Evolutionary conservation across 2,113 vertebrate genomes (phyloP), one percentile per base, ranked within the genome.

Genomic region (Erinaceus europaeus): DNA sequence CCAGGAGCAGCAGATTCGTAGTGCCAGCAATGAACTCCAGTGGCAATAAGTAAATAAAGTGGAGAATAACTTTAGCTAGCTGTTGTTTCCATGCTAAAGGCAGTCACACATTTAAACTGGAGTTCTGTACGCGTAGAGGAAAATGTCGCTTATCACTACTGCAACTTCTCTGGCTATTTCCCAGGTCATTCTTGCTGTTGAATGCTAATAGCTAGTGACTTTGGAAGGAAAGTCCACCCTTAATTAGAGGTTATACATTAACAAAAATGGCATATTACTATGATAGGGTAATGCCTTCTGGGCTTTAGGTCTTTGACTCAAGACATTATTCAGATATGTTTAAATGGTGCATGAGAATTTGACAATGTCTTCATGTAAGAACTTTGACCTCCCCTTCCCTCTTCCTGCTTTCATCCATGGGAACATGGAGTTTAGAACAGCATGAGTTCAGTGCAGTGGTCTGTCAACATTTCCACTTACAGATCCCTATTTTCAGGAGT

Each of bases 141-240:
- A 91, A 90, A 34, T 59, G 86, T 42, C 8, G 50, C 57, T 57
- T 48, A 62, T 90, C 2, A 12, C 55, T 48, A 75, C 59, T 55
- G 40, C 85, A 86, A 29, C 90, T 81, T 42, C 65, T 44, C 55
- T 36, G 88, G 69, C 93, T 90, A 57, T 82, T 15, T 23, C 23
- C 36, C 21, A 6, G 75, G 6, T 59, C 15, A 1, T 27, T 75
- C 42, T 74, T 69, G 64, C 92, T 94, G 59, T 90, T 90, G 90
- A 84, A 79, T 76, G 90, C 86, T 72, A 69, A 76, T 73, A 91
- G 76, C 93, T 91, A 86, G 94, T 90, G 91, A 95, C 92, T 89
- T 84, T 94, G 73, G 64, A 91, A 96, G 93, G 97, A 96, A 96
- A 78, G 88, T 95, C 82, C 88, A 96, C 94, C 90, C 92, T 89